Evolutionary conservation across 2,888 invertebrate genomes (phyloP).

Genomic region (Plusia festucae): DNA sequence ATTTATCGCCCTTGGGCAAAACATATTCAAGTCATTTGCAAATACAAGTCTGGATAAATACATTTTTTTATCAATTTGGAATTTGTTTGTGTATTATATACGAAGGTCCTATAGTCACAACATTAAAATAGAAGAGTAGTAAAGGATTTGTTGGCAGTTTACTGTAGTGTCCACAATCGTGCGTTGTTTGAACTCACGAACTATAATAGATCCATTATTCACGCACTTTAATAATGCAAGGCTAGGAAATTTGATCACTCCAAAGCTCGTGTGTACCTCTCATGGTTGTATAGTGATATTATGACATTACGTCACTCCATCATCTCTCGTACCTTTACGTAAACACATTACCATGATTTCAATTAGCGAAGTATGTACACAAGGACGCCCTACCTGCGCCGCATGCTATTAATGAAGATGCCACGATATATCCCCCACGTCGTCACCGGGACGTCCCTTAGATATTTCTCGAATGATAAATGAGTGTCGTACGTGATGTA

Average conservation of each 20-base stretch:
- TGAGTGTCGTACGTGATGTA: slow-evolving; percentile 74
- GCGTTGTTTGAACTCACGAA: background rate
- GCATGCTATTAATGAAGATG: slow-evolving; percentile 69
- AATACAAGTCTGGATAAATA: slow-evolving; percentile 23
- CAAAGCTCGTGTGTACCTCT: background rate
- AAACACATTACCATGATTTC: slow-evolving; percentile 63
- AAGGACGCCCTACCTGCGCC: slow-evolving; percentile 50
- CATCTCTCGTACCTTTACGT: slow-evolving; percentile 45
- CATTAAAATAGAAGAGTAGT: background rate
- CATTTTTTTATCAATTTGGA: background rate
- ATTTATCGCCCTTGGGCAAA: slow-evolving; percentile 22
- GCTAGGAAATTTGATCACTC: slow-evolving; percentile 1
- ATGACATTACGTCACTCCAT: slow-evolving; percentile 41
- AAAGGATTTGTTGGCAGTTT: background rate
- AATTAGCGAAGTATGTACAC: slow-evolving; percentile 64
- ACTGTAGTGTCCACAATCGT: background rate
- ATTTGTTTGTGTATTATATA: background rate
- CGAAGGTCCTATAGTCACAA: background rate
- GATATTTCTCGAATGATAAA: slow-evolving; percentile 79
- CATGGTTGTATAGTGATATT: slow-evolving; percentile 15
- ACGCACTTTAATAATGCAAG: slow-evolving; percentile 4
- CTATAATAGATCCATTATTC: background rate
- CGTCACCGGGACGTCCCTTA: slow-evolving; percentile 65
- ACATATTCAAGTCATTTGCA: slow-evolving; percentile 23
- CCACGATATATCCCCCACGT: slow-evolving; percentile 62